Conservation (phyloP, 2,797 vertebrate species). For the Capromys pilorides region DNA sequence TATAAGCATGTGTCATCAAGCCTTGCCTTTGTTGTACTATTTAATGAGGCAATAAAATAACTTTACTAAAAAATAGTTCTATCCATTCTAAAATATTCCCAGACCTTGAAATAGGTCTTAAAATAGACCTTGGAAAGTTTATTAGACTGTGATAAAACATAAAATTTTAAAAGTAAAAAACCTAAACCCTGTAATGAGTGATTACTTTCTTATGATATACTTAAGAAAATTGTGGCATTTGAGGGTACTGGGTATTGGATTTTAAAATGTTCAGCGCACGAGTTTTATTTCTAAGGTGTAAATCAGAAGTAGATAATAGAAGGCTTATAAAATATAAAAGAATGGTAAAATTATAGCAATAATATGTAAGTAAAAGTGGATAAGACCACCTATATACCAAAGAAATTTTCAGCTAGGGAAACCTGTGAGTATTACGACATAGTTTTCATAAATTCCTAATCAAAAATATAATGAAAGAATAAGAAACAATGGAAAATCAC, state of each 20-base stretch:
- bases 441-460: conserved; percentile 63
- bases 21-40: not conserved
- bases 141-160: conserved; percentile 38
- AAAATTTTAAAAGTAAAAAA: conserved; percentile 42
- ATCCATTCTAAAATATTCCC: conserved; percentile 44
- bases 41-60: not conserved
- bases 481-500: conserved; percentile 61
- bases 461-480: conserved; percentile 70
- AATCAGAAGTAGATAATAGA: conserved; percentile 49
- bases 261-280: conserved; percentile 47
- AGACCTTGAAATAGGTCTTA: not conserved
- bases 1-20: not conserved
- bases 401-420: not conserved
- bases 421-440: conserved; percentile 6
- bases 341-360: conserved; percentile 51
- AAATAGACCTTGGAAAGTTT: not conserved
- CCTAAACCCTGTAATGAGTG: not conserved
- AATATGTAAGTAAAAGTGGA: conserved; percentile 24
- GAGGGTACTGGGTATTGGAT: not conserved
- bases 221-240: not conserved
- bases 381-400: not conserved
- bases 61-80: not conserved
- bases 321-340: conserved; percentile 44
- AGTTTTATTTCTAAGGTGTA: not conserved
- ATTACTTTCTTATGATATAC: not conserved